phyloP scores from a whole-genome alignment of 2,888 invertebrate genomes.

The Micoletzkya japonica region DNA sequence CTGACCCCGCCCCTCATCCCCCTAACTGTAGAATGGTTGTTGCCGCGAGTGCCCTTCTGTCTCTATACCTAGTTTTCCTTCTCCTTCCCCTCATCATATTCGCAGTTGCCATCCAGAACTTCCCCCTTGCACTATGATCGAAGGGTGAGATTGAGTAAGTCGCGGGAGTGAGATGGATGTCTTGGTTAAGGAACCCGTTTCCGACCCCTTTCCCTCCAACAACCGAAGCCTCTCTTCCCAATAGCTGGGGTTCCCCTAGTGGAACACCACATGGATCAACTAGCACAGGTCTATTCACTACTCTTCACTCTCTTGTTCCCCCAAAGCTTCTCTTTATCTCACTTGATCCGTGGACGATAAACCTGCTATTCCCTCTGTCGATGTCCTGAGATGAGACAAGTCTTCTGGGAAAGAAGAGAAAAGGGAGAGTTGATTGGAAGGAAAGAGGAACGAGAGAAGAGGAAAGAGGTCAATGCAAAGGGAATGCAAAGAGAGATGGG shows the following conservation, averaged over 20 bases:
- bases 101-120: slow-evolving; percentile 47
- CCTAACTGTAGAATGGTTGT: slow-evolving; percentile 45
- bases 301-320: neutral
- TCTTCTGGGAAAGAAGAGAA: slow-evolving; percentile 24
- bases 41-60: slow-evolving; percentile 56
- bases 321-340: neutral
- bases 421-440: neutral
- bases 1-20: neutral
- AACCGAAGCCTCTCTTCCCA: slow-evolving; percentile 96
- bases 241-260: slow-evolving; percentile 93
- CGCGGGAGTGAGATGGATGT: neutral
- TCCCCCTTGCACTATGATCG: slow-evolving; percentile 35
- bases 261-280: slow-evolving; percentile 95
- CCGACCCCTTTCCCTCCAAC: slow-evolving; percentile 89
- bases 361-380: slow-evolving; percentile 19
- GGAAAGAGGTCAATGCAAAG: slow-evolving; percentile 17
- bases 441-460: neutral
- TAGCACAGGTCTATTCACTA: slow-evolving; percentile 66
- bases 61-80: slow-evolving; percentile 59
- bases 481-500: slow-evolving; percentile 4
- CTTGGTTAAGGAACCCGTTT: slow-evolving; percentile 84
- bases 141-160: slow-evolving; percentile 7
- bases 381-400: neutral
- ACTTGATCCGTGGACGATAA: slow-evolving; percentile 18
- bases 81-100: slow-evolving; percentile 55